A percentile compares a stretch with the other conserved stretches of the same genome.
phyloP scores from a whole-genome alignment of 2,797 vertebrate genomes.

The Bradypus variegatus region DNA sequence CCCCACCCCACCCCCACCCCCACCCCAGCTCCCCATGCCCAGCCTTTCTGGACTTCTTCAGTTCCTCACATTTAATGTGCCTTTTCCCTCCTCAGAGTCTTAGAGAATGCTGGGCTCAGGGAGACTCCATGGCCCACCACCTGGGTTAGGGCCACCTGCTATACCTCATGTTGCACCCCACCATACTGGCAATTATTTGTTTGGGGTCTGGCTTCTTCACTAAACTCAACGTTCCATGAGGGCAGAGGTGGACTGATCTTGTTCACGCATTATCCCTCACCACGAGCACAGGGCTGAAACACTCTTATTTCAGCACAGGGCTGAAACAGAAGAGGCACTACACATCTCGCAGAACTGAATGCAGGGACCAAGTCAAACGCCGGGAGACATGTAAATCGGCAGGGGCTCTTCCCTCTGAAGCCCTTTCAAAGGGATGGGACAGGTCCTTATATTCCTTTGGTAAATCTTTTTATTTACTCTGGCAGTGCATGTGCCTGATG shows the following conservation, averaged over 20 bases:
- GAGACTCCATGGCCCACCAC: not conserved
- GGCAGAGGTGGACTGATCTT: not conserved
- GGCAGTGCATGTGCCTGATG: not conserved
- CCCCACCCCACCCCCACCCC: too few relatives aligned
- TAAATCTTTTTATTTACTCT: not conserved
- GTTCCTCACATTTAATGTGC: not conserved
- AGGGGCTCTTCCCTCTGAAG: not conserved
- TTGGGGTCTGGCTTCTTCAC: not conserved
- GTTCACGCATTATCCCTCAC: not conserved
- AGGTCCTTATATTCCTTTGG: not conserved
- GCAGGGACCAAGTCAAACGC: not conserved
- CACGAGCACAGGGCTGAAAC: too few relatives aligned
- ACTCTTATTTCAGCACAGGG: not conserved
- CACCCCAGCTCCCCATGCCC: not conserved
- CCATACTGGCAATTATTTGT: not conserved
- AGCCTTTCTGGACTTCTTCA: not conserved
- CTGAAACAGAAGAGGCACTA: not conserved
- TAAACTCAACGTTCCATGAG: not conserved
- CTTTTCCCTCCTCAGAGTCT: not conserved
- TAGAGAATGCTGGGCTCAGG: not conserved
- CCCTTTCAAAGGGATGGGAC: not conserved
- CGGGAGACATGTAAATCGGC: not conserved
- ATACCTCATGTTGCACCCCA: not conserved
- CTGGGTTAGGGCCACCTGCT: not conserved
- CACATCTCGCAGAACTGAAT: not conserved